Percentiles rank a stretch among this genome's conserved stretches.
Evolutionary conservation across 2,888 invertebrate genomes (phyloP).

Genomic region (Alviniconcha strummeri): DNA sequence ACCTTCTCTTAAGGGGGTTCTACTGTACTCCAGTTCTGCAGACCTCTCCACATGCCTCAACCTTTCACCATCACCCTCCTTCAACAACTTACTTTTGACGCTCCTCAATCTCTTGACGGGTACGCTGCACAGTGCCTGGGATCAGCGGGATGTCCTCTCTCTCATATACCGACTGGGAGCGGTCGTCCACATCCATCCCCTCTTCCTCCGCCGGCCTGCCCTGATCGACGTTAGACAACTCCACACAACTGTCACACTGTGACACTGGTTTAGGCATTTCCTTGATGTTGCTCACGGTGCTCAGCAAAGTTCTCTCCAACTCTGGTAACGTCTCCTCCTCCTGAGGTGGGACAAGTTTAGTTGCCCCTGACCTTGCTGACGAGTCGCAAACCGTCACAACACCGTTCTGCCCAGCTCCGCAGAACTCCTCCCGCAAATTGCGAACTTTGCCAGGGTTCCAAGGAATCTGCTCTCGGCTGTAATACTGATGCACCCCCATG

Average conservation of each 20-base stretch:
- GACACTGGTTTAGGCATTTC: slow-evolving; percentile 18
- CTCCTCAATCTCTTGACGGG: slow-evolving; percentile 80
- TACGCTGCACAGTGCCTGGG: slow-evolving; percentile 81
- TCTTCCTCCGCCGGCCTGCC: slow-evolving; percentile 14
- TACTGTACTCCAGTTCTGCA: no score
- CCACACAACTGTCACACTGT: slow-evolving; percentile 39
- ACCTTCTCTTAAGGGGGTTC: no score
- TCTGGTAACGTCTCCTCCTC: slow-evolving; percentile 2
- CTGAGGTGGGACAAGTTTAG: slow-evolving; percentile 20
- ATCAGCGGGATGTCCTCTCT: slow-evolving; percentile 80
- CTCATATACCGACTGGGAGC: slow-evolving; percentile 73
- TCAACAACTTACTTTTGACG: slow-evolving; percentile 62
- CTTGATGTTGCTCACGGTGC: not conserved
- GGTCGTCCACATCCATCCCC: slow-evolving; percentile 29
- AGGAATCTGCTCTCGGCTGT: slow-evolving; percentile 79
- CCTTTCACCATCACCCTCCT: no score
- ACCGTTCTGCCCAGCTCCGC: slow-evolving; percentile 28
- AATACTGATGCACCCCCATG: slow-evolving; percentile 60
- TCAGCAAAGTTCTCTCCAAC: not conserved
- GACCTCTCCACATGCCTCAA: no score
- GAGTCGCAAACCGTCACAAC: not conserved
- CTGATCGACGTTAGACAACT: slow-evolving; percentile 12
- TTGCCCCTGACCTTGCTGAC: not conserved
- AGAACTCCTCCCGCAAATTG: slow-evolving; percentile 75
- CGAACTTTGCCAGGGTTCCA: slow-evolving; percentile 84